phyloP scores from a whole-genome alignment of 2,113 vertebrate genomes.

The Argyrosomus japonicus region DNA sequence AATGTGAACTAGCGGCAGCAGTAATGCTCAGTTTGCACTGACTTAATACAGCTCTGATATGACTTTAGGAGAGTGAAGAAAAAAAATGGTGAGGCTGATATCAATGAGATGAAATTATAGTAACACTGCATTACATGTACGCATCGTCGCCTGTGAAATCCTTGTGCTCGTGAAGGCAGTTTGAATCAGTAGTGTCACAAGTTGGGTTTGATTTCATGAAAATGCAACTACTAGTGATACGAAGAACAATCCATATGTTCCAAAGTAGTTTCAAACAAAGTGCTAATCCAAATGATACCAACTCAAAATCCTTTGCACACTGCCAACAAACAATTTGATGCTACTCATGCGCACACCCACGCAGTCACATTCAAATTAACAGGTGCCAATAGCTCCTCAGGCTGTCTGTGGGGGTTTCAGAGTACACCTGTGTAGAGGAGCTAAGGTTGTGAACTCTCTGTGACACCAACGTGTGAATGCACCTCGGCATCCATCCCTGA shows the following conservation, averaged over 20 bases:
- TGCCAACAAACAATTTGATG: conserved; percentile 38
- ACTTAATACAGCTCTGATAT: not conserved
- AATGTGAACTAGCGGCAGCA: not conserved
- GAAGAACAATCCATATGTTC: not conserved
- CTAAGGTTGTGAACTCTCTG: conserved; percentile 69
- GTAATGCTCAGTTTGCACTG: not conserved
- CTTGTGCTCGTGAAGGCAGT: not conserved
- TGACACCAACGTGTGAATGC: conserved; percentile 71
- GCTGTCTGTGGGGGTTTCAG: conserved; percentile 33
- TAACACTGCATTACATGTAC: not conserved
- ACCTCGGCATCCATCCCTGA: conserved; percentile 64
- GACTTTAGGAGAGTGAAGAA: not conserved
- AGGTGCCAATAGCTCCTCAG: conserved; percentile 49
- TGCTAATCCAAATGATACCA: not conserved
- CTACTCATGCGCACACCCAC: conserved; percentile 54
- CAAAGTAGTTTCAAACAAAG: conserved; percentile 13
- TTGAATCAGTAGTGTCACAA: not conserved
- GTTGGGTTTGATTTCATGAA: not conserved
- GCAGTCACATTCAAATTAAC: conserved; percentile 63
- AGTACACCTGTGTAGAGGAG: conserved; percentile 58
- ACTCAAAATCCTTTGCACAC: conserved; percentile 15
- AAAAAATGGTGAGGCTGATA: not conserved
- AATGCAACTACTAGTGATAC: not conserved
- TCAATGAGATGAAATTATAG: not conserved
- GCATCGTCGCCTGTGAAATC: not conserved